Evolutionary conservation across 2,113 vertebrate genomes (phyloP).

Genomic region (Brachypteracias leptosomus): DNA sequence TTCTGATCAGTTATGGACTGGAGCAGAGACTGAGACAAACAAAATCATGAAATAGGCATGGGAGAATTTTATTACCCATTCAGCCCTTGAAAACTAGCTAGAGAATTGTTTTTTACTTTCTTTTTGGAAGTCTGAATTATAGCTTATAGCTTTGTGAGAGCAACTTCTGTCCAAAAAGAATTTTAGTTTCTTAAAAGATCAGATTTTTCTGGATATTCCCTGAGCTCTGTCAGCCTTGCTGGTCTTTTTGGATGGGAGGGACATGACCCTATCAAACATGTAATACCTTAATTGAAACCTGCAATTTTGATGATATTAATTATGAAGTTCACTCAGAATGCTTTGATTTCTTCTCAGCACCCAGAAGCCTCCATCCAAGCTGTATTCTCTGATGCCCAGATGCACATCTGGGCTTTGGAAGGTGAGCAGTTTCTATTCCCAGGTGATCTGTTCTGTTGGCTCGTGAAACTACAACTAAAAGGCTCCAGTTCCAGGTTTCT

Average conservation of each 20-base stretch:
- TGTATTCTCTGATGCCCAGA: constrained; percentile 91
- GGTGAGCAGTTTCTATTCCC: constrained; percentile 73
- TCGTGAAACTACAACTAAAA: background rate
- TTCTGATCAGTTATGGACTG: background rate
- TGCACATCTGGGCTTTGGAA: constrained; percentile 98
- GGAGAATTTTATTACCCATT: background rate
- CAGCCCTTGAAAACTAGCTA: background rate
- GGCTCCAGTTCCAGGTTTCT: background rate
- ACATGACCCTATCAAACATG: background rate
- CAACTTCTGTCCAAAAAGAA: background rate
- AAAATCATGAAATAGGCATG: background rate
- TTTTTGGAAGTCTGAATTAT: background rate
- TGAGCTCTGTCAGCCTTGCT: background rate
- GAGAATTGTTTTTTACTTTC: background rate
- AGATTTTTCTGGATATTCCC: background rate
- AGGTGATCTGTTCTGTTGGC: background rate
- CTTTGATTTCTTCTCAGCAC: constrained; percentile 78
- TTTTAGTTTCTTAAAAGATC: background rate
- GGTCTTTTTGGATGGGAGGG: background rate
- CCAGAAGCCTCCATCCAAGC: constrained; percentile 96
- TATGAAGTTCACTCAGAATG: background rate
- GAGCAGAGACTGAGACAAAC: background rate
- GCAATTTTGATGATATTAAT: background rate
- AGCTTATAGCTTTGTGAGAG: background rate
- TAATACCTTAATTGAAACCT: background rate